Evolutionary conservation across 2,113 vertebrate species (phyloP), one percentile per base, ranked within the genome.

Genomic region (Dicaeum eximium): DNA sequence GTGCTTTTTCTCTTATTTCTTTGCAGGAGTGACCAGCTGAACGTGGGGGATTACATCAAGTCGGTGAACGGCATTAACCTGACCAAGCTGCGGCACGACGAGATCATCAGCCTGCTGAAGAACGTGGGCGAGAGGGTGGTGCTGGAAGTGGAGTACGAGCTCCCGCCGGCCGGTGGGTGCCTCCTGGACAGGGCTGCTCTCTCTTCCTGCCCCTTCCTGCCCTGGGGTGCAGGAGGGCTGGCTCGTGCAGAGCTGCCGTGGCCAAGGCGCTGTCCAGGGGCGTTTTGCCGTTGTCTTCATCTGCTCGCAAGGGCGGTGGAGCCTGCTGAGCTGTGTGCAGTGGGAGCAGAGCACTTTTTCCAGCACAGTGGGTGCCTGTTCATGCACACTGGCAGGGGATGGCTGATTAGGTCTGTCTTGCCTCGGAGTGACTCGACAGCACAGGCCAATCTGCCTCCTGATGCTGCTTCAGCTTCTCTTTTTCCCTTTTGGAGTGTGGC

Each of bases 61-160:
- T 99, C 99, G 0, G 99, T 99, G 97, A 99, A 99, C 0, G 99
- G 99, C 94, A 99, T 99, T 95, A 99, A 98, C 97, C 95, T 99
- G 97, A 98, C 99, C 77, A 98, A 99, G 97, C 98, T 99, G 61
- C 98, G 99, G 50, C 99, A 99, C 0, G 99, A 99, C 4, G 99
- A 99, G 97, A 99, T 99, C 88, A 99, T 99, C 97, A 99, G 99
- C 95, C 97, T 99, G 74, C 98, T 99, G 97, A 99, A 99, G 96
- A 99, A 99, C 7, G 99, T 99, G 71, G 99, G 99, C 40, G 99
- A 99, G 96, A 98, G 99, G 50, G 99, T 99, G 80, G 98, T 99
- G 96, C 98, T 99, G 97, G 99, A 99, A 97, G 99, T 99, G 45
- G 99, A 99, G 96, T 99, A 99, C 16, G 99, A 99, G 92, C 98